phyloP scores from a whole-genome alignment of 2,797 vertebrate genomes.

The Tadarida brasiliensis region DNA sequence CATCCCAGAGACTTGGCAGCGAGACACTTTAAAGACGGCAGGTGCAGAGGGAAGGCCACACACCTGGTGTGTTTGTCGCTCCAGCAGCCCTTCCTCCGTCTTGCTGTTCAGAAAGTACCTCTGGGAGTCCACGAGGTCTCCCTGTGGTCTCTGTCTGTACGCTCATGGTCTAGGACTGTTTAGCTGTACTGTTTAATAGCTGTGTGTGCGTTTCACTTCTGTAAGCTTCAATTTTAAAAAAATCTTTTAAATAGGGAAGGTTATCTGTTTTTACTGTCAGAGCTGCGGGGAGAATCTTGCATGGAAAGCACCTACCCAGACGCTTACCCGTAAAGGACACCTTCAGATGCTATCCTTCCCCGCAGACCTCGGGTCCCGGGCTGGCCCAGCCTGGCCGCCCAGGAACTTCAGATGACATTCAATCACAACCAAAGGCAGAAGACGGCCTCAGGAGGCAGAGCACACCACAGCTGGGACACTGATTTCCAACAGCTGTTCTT shows the following conservation, averaged over 20 bases:
- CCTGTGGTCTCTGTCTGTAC: not conserved
- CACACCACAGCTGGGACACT: fast-evolving
- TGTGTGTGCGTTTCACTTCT: not conserved
- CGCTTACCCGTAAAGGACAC: not conserved
- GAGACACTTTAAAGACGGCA: not conserved
- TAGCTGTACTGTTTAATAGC: not conserved
- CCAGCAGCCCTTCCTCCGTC: not conserved
- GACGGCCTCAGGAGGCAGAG: not conserved
- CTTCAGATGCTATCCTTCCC: not conserved
- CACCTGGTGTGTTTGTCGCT: no score
- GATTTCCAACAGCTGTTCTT: not conserved
- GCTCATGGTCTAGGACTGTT: not conserved
- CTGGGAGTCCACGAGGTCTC: not conserved
- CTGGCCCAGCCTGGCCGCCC: not conserved
- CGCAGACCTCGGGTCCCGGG: not conserved
- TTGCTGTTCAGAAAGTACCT: not conserved
- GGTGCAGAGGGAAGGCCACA: not conserved
- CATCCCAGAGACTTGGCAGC: not conserved
- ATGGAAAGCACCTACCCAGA: not conserved
- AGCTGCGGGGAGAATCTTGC: not conserved
- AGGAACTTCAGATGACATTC: not conserved
- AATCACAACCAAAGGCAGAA: not conserved
- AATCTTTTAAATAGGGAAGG: not conserved
- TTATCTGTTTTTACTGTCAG: not conserved
- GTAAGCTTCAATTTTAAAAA: not conserved